Percentiles rank a stretch among this genome's conserved stretches.
Conservation (phyloP, 1,140 invertebrate species). For the Anoplolepis gracilipes region DNA sequence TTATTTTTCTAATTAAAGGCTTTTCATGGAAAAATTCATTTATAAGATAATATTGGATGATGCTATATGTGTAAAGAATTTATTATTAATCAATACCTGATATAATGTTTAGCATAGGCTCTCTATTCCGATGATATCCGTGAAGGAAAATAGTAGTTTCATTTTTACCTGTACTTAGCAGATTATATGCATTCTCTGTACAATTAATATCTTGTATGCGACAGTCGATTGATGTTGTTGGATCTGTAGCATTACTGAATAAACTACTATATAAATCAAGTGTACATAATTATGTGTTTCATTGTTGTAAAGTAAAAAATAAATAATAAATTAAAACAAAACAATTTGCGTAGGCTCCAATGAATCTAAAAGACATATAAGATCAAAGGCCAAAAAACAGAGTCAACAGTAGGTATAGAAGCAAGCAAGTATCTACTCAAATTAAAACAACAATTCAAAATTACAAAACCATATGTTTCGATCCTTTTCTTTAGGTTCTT, state of each 20-base stretch:
- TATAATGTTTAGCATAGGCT: background rate
- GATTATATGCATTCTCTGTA: background rate
- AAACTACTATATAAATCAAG: background rate
- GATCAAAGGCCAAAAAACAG: too few relatives aligned
- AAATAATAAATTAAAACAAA: background rate
- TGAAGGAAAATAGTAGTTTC: background rate
- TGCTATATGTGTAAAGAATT: background rate
- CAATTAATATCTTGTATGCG: background rate
- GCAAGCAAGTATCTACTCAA: too few relatives aligned
- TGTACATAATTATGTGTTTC: background rate
- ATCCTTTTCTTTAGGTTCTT: too few relatives aligned
- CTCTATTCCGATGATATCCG: background rate
- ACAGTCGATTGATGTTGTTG: background rate
- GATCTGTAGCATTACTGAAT: background rate
- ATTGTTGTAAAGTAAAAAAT: background rate
- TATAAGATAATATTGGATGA: background rate
- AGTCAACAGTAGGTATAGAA: too few relatives aligned
- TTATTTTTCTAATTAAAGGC: background rate
- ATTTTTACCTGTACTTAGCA: background rate
- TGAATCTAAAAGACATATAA: too few relatives aligned
- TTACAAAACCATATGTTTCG: too few relatives aligned
- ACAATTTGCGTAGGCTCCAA: too few relatives aligned
- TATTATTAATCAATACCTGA: slow-evolving; percentile 1
- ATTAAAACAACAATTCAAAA: too few relatives aligned
- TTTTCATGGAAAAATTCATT: background rate